Base-by-base conservation (phyloP, 2,797 vertebrate genomes). In the Poeciliopsis turneri region DNA sequence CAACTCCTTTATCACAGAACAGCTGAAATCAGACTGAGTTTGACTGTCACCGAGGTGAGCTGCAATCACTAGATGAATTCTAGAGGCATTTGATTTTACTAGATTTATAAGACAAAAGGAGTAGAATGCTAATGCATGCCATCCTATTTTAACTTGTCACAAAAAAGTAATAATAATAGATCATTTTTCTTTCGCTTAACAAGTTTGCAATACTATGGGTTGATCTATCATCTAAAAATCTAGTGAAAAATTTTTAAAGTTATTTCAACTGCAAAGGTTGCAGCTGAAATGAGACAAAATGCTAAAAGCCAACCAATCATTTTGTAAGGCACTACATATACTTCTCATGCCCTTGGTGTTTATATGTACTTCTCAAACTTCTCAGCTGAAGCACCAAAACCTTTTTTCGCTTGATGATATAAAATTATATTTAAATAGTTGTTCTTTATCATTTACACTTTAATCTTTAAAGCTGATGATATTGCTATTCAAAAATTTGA, bases 401-500 rank as follows among this genome's bases (percentile, higher is more conserved):
- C 12, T 61, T 16, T n/a, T 72, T 4, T 12, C 18, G 4, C 55
- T 75, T 57, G 43, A 11, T 3, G 69, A 72, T 74, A 45, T 51
- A 7, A 4, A 23, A 74, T 68, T 64, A 72, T 85, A 66, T 85
- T 79, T 86, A 76, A 74, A 87, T 81, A 78, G 76, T 69, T 0
- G 78, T 71, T 59, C 59, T 64, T 81, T 76, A 45, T 69, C 59
- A 0, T 75, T 84, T 64, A 77, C 77, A 39, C 83, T 79, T 76
- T 53, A 20, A 43, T 71, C 84, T 41, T 33, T 55, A 81, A 84
- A 85, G 75, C n/a, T 82, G 20, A 80, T 57, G 74, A 84, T 85
- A 79, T 87, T 47, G 78, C 78, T 82, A 61, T 86, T 82, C 82
- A 70, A 69, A 85, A 77, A 57, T 76, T 80, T 39, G 78, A 83